phyloP scores from a whole-genome alignment of 2,797 vertebrate species.

The Enteromius mattozi region DNA sequence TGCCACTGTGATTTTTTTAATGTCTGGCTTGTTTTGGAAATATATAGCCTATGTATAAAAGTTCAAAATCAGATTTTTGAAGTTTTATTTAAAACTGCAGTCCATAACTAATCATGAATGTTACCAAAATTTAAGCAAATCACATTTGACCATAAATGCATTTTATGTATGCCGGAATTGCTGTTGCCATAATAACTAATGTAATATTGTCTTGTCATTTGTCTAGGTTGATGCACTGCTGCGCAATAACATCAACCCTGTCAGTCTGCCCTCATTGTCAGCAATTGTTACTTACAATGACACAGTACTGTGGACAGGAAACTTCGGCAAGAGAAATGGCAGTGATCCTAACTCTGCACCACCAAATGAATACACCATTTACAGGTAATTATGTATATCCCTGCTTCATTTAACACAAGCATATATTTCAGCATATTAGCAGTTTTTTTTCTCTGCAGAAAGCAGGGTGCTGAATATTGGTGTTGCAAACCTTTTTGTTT shows the following conservation, averaged over 20 bases:
- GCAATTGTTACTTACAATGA: conserved; percentile 92
- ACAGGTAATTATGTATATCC: conserved; percentile 78
- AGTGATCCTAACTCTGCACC: conserved; percentile 82
- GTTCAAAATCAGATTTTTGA: background rate
- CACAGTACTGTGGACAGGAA: conserved; percentile 94
- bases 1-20: background rate
- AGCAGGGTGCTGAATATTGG: background rate
- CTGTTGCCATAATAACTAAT: background rate
- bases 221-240: conserved; percentile 86
- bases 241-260: conserved; percentile 77
- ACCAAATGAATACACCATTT: conserved; percentile 93
- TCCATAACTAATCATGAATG: too few relatives aligned
- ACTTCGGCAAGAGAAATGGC: conserved; percentile 89
- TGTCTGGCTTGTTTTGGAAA: background rate
- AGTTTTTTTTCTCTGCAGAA: background rate
- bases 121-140: background rate
- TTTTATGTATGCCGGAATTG: background rate
- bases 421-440: background rate
- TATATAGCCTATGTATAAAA: background rate
- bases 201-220: background rate
- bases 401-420: background rate
- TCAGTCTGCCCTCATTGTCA: conserved; percentile 87
- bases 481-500: background rate
- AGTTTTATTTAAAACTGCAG: too few relatives aligned
- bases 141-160: background rate